Base-by-base conservation (phyloP, 1,140 invertebrate species). In the Monomorium pharaonis region DNA sequence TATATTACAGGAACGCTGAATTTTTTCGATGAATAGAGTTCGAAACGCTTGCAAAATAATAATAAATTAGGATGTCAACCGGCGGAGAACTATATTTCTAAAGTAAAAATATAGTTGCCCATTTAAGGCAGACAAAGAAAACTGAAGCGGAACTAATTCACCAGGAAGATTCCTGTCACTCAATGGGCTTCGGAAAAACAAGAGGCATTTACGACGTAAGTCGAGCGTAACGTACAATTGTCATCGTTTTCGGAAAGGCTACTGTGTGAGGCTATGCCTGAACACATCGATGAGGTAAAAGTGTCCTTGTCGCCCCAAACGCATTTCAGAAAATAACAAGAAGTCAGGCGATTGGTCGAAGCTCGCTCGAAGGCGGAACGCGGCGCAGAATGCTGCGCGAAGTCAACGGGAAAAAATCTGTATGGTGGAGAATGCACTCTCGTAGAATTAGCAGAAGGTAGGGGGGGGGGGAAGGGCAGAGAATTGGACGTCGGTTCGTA, bases 241-340 rank as follows among this genome's bases (percentile, higher is more conserved):
- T 30, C 9, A 5, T 2, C 42, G 12, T 74, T 83, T 74, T 74
- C 67, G 18, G 12, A 21, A 56, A 72, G 16, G 49, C 24, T 7
- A 18, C 21, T 7, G 14, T 9, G 10, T 10, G 60, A 37, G 12
- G n/a, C 54, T 27, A 21, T 7, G 65, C 16, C 49, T 30, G 47
- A 37, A 54, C 21, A 37, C 30, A 9, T 51, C 60, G 63, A 70
- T 12, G 49, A 10, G 49, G 24, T 72, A 58, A 81, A 47, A n/a
- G n/a, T n/a, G 30, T 60, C n/a, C 51, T 21, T 16, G 51, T 81
- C 51, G 78, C 37, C 12, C n/a, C 6, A 33, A n/a, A 81, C 56
- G 78, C 78, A 83, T 67, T 83, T 67, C 33, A 24, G 51, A 70
- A 83, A 83, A 74, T 83, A 74, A 83, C 67, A 74, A 74, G 75